Conservation (phyloP, 2,797 vertebrate species). For the Catostomus latipinnis region DNA sequence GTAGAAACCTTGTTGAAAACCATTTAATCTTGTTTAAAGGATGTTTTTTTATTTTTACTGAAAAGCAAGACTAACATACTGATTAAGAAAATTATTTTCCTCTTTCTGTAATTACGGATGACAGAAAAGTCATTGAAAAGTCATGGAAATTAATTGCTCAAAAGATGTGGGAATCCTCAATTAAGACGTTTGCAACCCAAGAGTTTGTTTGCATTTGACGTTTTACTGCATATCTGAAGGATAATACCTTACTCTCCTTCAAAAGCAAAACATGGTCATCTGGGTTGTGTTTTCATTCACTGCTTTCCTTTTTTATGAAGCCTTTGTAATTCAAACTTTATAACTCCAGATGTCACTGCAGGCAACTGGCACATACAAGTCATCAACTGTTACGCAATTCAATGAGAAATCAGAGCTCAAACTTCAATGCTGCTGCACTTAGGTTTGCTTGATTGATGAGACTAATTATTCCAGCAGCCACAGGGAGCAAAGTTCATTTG, state of each 20-base stretch:
- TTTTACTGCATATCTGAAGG: too few species aligned
- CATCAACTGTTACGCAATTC: constrained; percentile 32
- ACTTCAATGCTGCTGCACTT: constrained; percentile 28
- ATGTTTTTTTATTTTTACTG: too few species aligned
- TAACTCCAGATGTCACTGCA: constrained; percentile 74
- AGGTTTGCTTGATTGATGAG: constrained; percentile 51
- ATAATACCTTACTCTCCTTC: too few species aligned
- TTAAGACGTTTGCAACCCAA: neutral
- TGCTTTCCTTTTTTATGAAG: constrained; percentile 1
- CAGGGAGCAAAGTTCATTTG: constrained; percentile 41
- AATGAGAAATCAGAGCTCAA: constrained; percentile 32
- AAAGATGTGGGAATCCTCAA: too few species aligned
- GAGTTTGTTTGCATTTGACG: neutral
- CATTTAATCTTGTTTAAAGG: too few species aligned
- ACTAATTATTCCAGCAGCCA: constrained; percentile 45
- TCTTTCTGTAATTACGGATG: too few species aligned
- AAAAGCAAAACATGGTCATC: neutral
- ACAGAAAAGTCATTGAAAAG: too few species aligned
- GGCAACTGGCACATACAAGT: constrained; percentile 57
- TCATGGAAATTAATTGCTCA: too few species aligned
- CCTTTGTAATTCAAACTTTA: constrained; percentile 46
- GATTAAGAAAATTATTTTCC: too few species aligned
- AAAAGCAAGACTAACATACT: too few species aligned
- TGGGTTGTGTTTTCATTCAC: neutral
- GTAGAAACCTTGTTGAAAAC: too few species aligned